Conservation (phyloP, 2,888 invertebrate genomes). For the Ferrisia virgata region DNA sequence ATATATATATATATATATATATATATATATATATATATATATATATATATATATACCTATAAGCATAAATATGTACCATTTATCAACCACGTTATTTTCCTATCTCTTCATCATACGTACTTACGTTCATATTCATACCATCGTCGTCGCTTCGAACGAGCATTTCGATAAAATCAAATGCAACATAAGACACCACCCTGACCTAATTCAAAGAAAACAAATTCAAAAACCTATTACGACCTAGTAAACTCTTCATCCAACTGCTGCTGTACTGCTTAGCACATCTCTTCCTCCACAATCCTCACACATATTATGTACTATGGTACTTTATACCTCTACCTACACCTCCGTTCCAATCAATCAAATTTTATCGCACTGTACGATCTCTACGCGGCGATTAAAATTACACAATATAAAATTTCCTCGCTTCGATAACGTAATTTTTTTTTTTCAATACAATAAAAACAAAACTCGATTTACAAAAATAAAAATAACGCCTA, state of each 20-base stretch:
- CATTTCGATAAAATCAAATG: not conserved
- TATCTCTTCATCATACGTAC: not conserved
- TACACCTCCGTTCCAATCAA: not conserved
- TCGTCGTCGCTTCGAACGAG: too few relatives aligned
- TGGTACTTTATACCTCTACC: too few relatives aligned
- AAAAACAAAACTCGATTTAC: not conserved
- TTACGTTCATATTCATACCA: not conserved
- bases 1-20: too few relatives aligned
- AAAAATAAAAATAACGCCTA: not conserved
- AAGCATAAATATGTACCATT: too few relatives aligned
- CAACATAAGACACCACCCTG: not conserved
- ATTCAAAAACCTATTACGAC: not conserved
- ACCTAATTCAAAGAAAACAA: not conserved
- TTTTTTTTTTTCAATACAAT: not conserved
- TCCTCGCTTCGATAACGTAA: not conserved
- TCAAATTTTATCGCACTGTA: not conserved
- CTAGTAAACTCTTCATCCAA: not conserved
- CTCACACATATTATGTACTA: too few relatives aligned
- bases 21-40: too few relatives aligned
- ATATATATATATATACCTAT: too few relatives aligned
- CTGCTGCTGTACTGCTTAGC: not conserved
- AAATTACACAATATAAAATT: conserved; percentile 14
- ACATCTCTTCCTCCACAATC: not conserved
- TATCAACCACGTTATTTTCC: not conserved
- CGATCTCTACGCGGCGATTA: not conserved